phyloP scores from a whole-genome alignment of 2,888 invertebrate genomes.

The Coecobrya sp. region DNA sequence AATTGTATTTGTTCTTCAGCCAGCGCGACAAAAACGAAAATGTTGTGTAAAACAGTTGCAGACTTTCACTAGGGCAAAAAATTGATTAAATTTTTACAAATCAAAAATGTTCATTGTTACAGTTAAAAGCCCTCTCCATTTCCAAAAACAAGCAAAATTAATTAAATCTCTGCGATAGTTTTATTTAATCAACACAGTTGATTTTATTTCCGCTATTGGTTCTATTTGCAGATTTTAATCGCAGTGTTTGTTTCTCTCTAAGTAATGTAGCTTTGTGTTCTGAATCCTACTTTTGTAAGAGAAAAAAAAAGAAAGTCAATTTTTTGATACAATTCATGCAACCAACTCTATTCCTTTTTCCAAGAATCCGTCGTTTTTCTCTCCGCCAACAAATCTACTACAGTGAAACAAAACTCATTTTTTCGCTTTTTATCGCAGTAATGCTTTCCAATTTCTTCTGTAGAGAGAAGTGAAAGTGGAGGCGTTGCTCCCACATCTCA shows the following conservation, averaged over 20 bases:
- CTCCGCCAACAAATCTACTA: too few species aligned
- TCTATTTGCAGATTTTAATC: not conserved
- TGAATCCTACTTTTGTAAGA: not conserved
- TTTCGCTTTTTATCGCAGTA: not conserved
- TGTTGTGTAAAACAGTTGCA: too few species aligned
- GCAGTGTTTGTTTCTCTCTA: not conserved
- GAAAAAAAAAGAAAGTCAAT: slow-evolving; percentile 9
- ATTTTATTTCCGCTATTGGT: not conserved
- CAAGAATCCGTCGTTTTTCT: not conserved
- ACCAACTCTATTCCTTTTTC: not conserved
- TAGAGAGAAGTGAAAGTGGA: not conserved
- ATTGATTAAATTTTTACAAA: not conserved
- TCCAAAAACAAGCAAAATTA: slow-evolving; percentile 34
- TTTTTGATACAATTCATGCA: not conserved
- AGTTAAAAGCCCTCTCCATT: not conserved
- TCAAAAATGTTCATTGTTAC: not conserved
- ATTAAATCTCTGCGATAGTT: slow-evolving; percentile 59
- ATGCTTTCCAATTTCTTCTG: not conserved
- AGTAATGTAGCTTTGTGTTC: not conserved
- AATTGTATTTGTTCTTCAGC: too few species aligned
- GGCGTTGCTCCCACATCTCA: not conserved
- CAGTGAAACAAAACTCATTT: too few species aligned
- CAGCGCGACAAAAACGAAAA: too few species aligned
- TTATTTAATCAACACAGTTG: slow-evolving; percentile 25
- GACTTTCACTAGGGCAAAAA: not conserved